Evolutionary conservation across 1,140 invertebrate species (phyloP).

Genomic region (Macrocentrus cingulum): DNA sequence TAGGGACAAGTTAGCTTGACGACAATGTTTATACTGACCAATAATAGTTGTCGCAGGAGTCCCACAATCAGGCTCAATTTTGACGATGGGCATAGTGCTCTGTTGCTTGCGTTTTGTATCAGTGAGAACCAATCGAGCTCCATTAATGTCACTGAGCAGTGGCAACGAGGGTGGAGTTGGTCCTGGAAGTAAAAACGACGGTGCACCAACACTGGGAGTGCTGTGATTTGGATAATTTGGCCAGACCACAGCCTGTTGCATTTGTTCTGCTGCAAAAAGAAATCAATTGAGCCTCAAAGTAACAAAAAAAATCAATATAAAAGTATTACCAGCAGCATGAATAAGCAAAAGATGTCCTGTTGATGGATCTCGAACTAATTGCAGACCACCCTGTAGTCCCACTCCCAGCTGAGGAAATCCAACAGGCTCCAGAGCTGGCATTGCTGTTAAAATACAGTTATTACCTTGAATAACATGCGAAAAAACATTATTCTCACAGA

Average conservation of each 20-base stretch:
- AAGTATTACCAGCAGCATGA: slow-evolving; percentile 66
- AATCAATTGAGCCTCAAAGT: slow-evolving; percentile 5
- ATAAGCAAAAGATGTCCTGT: slow-evolving; percentile 78
- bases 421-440: slow-evolving; percentile 65
- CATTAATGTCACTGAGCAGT: slow-evolving; percentile 63
- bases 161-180: slow-evolving; percentile 65
- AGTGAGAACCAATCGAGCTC: slow-evolving; percentile 50
- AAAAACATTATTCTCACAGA: background rate
- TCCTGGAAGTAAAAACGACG: slow-evolving; percentile 65
- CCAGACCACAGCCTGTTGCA: slow-evolving; percentile 76
- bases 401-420: slow-evolving; percentile 63
- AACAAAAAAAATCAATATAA: background rate
- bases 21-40: no score
- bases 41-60: slow-evolving; percentile 52
- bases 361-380: slow-evolving; percentile 79
- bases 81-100: slow-evolving; percentile 65
- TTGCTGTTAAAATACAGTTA: slow-evolving; percentile 51
- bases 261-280: slow-evolving; percentile 63
- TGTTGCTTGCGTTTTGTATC: slow-evolving; percentile 65
- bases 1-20: no score
- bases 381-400: slow-evolving; percentile 53
- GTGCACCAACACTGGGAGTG: slow-evolving; percentile 48
- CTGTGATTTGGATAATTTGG: slow-evolving; percentile 64
- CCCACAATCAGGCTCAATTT: slow-evolving; percentile 66
- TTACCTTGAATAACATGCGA: background rate